Percentiles rank a stretch among this genome's conserved stretches.
phyloP scores from a whole-genome alignment of 2,888 invertebrate species.

The Macaria liturata region DNA sequence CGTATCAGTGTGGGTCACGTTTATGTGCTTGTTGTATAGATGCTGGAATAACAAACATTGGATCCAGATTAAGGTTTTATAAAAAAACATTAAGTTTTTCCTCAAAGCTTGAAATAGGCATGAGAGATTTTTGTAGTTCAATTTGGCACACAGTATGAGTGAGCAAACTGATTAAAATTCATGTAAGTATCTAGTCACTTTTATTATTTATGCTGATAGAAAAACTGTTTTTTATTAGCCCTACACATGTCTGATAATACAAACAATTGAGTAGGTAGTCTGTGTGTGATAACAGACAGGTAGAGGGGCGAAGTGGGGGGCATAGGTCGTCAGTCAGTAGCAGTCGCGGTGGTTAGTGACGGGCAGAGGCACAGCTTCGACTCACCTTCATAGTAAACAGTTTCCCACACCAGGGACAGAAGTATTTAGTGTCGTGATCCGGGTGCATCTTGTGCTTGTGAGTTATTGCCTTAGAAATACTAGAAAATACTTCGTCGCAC shows the following conservation, averaged over 20 bases:
- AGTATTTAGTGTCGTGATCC: constrained; percentile 84
- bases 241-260: too few species aligned
- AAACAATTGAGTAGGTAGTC: not conserved
- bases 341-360: constrained; percentile 2
- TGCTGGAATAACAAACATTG: constrained; percentile 62
- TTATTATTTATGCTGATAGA: too few species aligned
- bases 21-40: constrained; percentile 83
- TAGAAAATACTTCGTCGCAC: constrained; percentile 82
- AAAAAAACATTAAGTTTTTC: not conserved
- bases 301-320: constrained; percentile 40
- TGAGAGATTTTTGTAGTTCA: too few species aligned
- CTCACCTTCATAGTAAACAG: constrained; percentile 86
- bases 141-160: too few species aligned
- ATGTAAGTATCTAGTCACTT: too few species aligned
- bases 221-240: too few species aligned
- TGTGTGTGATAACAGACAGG: constrained; percentile 28
- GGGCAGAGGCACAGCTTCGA: not conserved
- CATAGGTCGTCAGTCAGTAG: constrained; percentile 38
- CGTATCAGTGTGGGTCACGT: constrained; percentile 63
- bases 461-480: constrained; percentile 85
- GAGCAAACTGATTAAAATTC: too few species aligned
- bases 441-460: constrained; percentile 87
- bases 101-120: too few species aligned
- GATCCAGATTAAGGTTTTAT: too few species aligned
- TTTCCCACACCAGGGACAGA: constrained; percentile 87